Evolutionary conservation across 2,888 invertebrate genomes (phyloP).

Genomic region (Cosmopolites sordidus): DNA sequence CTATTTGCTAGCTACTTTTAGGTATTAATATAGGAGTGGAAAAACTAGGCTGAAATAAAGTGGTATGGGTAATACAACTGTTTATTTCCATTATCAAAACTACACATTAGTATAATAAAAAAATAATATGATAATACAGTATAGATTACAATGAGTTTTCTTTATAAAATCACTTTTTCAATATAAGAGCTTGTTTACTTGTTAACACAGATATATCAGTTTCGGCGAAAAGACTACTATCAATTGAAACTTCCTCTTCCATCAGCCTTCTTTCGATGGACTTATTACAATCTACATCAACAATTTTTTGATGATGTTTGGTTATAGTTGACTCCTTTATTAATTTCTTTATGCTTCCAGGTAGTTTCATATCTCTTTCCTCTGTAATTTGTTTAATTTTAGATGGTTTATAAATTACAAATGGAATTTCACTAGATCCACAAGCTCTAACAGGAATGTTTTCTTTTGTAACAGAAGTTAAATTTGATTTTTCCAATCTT

Average conservation of each 20-base stretch:
- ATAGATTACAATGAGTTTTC: too few species aligned
- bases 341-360: conserved; percentile 16
- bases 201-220: conserved; percentile 17
- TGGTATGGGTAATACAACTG: too few species aligned
- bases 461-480: conserved; percentile 4
- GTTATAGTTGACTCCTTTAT: conserved; percentile 9
- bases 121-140: too few species aligned
- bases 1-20: too few species aligned
- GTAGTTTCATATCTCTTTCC: conserved; percentile 9
- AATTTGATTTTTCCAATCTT: neutral
- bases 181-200: conserved; percentile 14
- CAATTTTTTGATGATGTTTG: conserved; percentile 15
- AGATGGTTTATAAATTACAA: conserved; percentile 18
- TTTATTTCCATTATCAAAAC: too few species aligned
- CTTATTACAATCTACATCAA: conserved; percentile 4
- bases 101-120: too few species aligned
- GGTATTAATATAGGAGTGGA: too few species aligned
- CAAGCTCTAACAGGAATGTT: conserved; percentile 3
- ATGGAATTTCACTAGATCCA: conserved; percentile 1
- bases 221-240: conserved; percentile 3
- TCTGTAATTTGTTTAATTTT: conserved; percentile 3
- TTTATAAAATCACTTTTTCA: conserved; percentile 2
- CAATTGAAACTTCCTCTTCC: conserved; percentile 16
- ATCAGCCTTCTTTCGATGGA: conserved; percentile 19
- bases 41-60: too few species aligned